A percentile compares a stretch with the other conserved stretches of the same genome.
Conservation (phyloP, 1,140 invertebrate genomes). For the Frieseomelitta varia region DNA sequence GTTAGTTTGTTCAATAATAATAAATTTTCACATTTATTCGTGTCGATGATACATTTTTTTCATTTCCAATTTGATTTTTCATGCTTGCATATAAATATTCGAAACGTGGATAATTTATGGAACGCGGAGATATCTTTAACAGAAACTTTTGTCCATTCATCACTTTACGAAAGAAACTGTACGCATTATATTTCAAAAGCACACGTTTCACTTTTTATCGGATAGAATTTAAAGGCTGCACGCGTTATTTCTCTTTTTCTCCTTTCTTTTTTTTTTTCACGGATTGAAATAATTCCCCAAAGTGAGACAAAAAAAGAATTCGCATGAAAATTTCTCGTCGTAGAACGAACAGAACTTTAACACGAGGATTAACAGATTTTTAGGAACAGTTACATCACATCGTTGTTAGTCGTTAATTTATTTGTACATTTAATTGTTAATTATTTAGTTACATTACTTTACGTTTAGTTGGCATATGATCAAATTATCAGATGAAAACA, state of each 20-base stretch:
- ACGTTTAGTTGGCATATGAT: background rate
- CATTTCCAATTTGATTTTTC: too few relatives aligned
- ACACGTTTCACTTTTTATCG: background rate
- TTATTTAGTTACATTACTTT: background rate
- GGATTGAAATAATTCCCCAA: background rate
- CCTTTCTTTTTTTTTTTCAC: background rate
- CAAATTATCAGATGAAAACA: too few relatives aligned
- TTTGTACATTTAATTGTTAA: background rate
- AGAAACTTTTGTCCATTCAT: background rate
- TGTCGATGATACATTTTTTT: too few relatives aligned
- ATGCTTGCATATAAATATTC: background rate
- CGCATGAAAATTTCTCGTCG: background rate
- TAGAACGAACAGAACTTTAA: background rate
- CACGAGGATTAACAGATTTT: background rate
- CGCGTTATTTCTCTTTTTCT: too few relatives aligned
- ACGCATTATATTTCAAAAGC: background rate
- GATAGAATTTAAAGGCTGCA: background rate
- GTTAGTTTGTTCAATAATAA: too few relatives aligned
- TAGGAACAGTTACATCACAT: background rate
- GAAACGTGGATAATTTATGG: background rate
- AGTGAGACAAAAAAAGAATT: background rate
- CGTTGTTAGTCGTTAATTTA: background rate
- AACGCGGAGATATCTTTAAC: too few relatives aligned
- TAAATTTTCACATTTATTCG: too few relatives aligned
- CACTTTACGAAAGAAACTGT: too few relatives aligned